These are phyloP conservation scores for Grammomys surdaster DNA, from an alignment of 2,113 vertebrate genomes.

Conservation along the genomic window DNA sequence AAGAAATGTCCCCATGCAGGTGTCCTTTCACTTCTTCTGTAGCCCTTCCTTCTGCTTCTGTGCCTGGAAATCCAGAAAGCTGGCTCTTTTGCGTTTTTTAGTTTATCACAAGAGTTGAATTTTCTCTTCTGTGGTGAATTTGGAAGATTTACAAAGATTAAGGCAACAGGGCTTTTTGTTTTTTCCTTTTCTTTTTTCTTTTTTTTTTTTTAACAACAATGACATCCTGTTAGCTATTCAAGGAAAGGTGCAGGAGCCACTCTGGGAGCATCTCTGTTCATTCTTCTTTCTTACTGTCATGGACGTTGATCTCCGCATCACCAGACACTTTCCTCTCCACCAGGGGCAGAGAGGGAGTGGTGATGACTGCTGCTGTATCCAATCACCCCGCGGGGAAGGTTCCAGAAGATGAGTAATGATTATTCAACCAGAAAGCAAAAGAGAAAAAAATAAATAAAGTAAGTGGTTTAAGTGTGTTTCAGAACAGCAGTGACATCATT, in stretches of 20 bases:
- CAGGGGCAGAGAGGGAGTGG: slow-evolving; percentile 30
- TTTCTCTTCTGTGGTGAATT: slow-evolving; percentile 76
- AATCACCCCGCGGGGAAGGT: slow-evolving; percentile 31
- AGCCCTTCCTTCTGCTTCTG: slow-evolving; percentile 56
- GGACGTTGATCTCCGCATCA: slow-evolving; percentile 53
- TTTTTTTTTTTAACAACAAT: neutral
- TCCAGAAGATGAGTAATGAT: slow-evolving; percentile 60
- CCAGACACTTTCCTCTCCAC: slow-evolving; percentile 64
- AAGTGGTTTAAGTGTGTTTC: slow-evolving; percentile 12
- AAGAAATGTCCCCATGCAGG: slow-evolving; percentile 33
- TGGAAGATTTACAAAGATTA: slow-evolving; percentile 61
- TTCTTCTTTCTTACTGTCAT: slow-evolving; percentile 76
- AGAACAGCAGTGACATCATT: slow-evolving; percentile 6
- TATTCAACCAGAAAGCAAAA: slow-evolving; percentile 53
- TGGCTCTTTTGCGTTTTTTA: slow-evolving; percentile 69
- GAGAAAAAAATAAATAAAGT: neutral
- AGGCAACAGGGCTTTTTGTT: slow-evolving; percentile 36
- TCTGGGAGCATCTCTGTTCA: slow-evolving; percentile 42
- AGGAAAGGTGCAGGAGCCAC: slow-evolving; percentile 4
- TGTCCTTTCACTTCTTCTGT: slow-evolving; percentile 68
- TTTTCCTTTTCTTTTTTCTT: neutral
- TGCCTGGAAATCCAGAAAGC: slow-evolving; percentile 53
- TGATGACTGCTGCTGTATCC: slow-evolving; percentile 63
- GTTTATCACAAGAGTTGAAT: slow-evolving; percentile 68
- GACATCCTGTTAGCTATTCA: slow-evolving; percentile 49